Percentiles rank a stretch among this genome's conserved stretches.
These are phyloP conservation scores for Camponotus pennsylvanicus DNA, from an alignment of 1,140 invertebrate genomes.

Conservation along the genomic window DNA sequence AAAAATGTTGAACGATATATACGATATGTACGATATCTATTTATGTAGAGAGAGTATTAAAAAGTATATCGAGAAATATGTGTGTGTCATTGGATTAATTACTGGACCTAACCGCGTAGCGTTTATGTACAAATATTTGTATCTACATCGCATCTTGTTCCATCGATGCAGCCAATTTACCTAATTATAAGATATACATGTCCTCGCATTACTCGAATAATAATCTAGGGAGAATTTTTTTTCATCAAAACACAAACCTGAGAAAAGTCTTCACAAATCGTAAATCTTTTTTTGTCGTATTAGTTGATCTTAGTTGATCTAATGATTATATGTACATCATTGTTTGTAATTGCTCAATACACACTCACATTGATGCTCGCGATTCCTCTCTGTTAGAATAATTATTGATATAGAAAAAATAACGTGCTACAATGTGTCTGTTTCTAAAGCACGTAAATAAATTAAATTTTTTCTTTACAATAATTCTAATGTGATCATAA, in stretches of 20 bases:
- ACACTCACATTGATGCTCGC: constrained; percentile 36
- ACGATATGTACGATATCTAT: background rate
- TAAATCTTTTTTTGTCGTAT: background rate
- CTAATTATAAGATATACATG: constrained; percentile 11
- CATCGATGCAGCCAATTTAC: constrained; percentile 15
- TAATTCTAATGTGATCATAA: constrained; percentile 74
- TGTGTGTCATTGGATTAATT: constrained; percentile 67
- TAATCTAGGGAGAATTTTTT: constrained; percentile 40
- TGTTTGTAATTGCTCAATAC: constrained; percentile 22
- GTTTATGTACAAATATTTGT: constrained; percentile 46
- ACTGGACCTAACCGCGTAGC: constrained; percentile 66
- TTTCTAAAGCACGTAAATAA: constrained; percentile 62
- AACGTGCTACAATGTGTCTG: constrained; percentile 43
- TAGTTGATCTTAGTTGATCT: no score
- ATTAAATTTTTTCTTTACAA: constrained; percentile 63
- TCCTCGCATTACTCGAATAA: background rate
- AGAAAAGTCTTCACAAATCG: background rate
- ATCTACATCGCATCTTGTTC: constrained; percentile 42
- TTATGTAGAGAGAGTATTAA: constrained; percentile 55
- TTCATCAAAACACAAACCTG: constrained; percentile 12
- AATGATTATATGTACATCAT: background rate
- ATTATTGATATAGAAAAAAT: constrained; percentile 36
- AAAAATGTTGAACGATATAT: background rate
- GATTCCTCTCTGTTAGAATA: constrained; percentile 35
- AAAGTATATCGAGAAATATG: constrained; percentile 41